Conservation (phyloP, 2,113 vertebrate species). For the Rhipidura dahli region DNA sequence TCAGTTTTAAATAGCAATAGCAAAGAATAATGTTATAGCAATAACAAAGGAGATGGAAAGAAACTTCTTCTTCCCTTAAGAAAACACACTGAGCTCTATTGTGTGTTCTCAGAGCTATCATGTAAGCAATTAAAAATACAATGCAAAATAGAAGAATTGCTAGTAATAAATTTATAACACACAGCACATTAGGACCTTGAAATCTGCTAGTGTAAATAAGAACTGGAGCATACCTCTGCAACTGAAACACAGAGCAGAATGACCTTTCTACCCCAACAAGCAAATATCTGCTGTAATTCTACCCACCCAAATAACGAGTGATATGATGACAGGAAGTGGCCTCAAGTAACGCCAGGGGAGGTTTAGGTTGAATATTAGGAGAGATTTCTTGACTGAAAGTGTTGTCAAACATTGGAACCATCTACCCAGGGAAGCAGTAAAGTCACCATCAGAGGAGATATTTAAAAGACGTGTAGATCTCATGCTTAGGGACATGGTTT, state of each 20-base stretch:
- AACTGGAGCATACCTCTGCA: background rate
- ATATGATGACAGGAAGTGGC: background rate
- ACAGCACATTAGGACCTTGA: background rate
- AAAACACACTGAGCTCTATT: background rate
- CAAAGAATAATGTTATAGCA: background rate
- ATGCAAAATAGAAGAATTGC: background rate
- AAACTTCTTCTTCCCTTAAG: background rate
- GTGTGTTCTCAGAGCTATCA: slow-evolving; percentile 12
- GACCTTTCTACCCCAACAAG: background rate
- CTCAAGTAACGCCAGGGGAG: background rate
- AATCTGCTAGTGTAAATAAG: background rate
- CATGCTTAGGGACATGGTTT: background rate
- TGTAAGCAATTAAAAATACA: slow-evolving; percentile 10
- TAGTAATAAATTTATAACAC: background rate
- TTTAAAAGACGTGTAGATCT: background rate
- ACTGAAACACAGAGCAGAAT: background rate
- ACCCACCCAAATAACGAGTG: background rate
- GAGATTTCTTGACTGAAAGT: background rate
- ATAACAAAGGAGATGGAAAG: slow-evolving; percentile 5
- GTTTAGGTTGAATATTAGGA: background rate
- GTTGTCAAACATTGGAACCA: background rate
- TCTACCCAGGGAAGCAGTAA: background rate
- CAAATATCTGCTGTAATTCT: background rate
- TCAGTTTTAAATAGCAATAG: slow-evolving; percentile 16
- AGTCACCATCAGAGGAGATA: background rate